Conservation (phyloP, 2,888 invertebrate genomes). For the Scaptomyza tumidula region DNA sequence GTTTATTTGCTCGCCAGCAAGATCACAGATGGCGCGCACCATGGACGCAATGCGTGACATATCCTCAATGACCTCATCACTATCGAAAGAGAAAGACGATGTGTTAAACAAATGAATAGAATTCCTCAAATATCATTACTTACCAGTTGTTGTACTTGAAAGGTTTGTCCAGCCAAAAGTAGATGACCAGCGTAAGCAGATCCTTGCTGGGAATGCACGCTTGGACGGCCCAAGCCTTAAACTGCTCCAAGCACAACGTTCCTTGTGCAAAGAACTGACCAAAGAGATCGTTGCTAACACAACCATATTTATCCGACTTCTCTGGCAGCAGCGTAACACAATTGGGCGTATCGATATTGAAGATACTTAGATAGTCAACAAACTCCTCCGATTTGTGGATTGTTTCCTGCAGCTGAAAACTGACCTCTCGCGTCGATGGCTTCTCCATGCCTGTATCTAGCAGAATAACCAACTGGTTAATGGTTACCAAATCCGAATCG, state of each 20-base stretch:
- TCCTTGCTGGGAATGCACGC: constrained; percentile 85
- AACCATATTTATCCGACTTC: constrained; percentile 77
- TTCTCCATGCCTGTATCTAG: constrained; percentile 74
- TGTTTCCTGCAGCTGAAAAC: constrained; percentile 85
- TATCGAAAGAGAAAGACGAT: constrained; percentile 28
- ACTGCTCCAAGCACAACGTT: constrained; percentile 84
- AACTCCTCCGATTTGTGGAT: constrained; percentile 86
- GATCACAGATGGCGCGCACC: constrained; percentile 88
- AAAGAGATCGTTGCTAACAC: constrained; percentile 80
- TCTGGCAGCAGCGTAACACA: constrained; percentile 82
- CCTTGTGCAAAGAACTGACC: constrained; percentile 78
- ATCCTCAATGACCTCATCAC: constrained; percentile 85
- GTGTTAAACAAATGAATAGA: neutral
- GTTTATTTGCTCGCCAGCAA: constrained; percentile 87
- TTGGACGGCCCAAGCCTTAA: constrained; percentile 68
- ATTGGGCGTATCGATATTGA: constrained; percentile 75
- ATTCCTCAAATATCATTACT: constrained; percentile 2
- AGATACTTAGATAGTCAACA: constrained; percentile 84
- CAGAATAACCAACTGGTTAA: constrained; percentile 88
- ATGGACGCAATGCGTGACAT: constrained; percentile 89
- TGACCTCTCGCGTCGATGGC: constrained; percentile 85
- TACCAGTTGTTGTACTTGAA: constrained; percentile 84
- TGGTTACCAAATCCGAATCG: constrained; percentile 86
- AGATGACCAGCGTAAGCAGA: constrained; percentile 89
- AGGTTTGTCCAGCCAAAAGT: constrained; percentile 89